Evolutionary conservation across 2,888 invertebrate species (phyloP), one percentile per base, ranked within the genome.

Genomic region (Agrotis puta): DNA sequence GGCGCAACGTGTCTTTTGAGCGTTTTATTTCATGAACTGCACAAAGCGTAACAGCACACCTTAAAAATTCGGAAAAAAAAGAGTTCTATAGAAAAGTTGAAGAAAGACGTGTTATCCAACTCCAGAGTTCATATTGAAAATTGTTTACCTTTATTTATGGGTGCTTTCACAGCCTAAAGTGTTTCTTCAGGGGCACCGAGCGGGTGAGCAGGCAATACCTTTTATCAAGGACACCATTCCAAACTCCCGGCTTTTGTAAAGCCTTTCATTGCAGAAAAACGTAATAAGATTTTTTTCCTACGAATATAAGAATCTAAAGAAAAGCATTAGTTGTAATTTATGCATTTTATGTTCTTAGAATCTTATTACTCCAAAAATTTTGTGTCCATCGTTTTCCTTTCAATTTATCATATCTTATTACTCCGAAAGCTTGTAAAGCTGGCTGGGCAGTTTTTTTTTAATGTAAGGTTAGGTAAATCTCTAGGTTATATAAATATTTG

Each of bases 191-290:
- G 27, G 16, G 16, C 2, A 24, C 53, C 5, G 47, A 39, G 20
- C 3, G 4, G 47, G 5, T 54, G 47, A 69, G 48, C 18, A n/a
- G 20, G 48, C 18, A 39, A 22, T 48, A 33, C 18, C 16, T 43
- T 70, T 70, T 57, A 70, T 50, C 20, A 13, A 18, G 20, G 18
- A 24, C 14, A 56, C 70, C 70, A 24, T 70, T 70, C 9, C 20
- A 20, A 70, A 39, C 33, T 39, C 9, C 47, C 2, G 14, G 33
- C 0, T n/a, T 22, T 22, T 53, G 70, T 20, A 50, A 56, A 27
- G 18, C 48, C 39, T 24, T 56, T 27, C 47, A 18, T 56, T 43
- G 27, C 16, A 39, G 47, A 54, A 62, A 74, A 63, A 27, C 3
- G 48, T 20, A 27, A 27, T 43, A 43, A 16, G 20, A 16, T 20